Evolutionary conservation across 1,140 invertebrate genomes (phyloP), one percentile per base, ranked within the genome.

Genomic region (Conopomorpha cramerella): DNA sequence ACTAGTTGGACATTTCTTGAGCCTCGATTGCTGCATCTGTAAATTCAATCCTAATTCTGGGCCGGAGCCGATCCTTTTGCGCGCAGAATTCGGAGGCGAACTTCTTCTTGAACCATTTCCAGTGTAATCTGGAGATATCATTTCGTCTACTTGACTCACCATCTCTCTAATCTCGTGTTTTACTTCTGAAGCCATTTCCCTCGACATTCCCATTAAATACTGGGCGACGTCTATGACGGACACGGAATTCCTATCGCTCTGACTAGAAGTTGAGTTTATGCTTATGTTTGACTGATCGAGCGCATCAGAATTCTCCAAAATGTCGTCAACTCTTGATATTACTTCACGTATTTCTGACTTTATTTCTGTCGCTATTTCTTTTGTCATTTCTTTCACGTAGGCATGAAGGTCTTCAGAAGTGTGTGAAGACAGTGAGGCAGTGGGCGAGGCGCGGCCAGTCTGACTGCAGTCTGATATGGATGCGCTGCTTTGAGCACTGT

Each of bases 261-360:
- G 64, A 60, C 61, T 72, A 55, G 72, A 76, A 37, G 55, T 49
- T 29, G 65, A 73, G 25, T 58, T 77, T 23, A 74, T 59, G 34
- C 74, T 77, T 12, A 61, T 27, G 57, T 72, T 77, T 8, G 66
- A 66, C 50, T 79, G 64, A 38, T 79, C 73, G 13, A 74, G 43
- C 4, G 55, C 52, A 41, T 83, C 81, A 2, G 81, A 82, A 51
- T 88, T 87, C 15, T 87, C 87, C 2, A 90, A 56, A 17, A 86
- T 87, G 57, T 90, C 87, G 41, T 89, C 86, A 0, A 91, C 88
- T 60, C 85, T 85, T 1, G 85, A 87, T 34, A 90, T 90, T 0
- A 91, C 88, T 65, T 86, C 88, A 1, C 88, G 72, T 14, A 91
- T 87, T 78, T 90, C 88, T 2, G 88, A 90, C 58, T 90, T 91